A percentile compares a stretch with the other conserved stretches of the same genome.
Evolutionary conservation across 2,797 vertebrate species (phyloP).

Genomic region (Argentina silus): DNA sequence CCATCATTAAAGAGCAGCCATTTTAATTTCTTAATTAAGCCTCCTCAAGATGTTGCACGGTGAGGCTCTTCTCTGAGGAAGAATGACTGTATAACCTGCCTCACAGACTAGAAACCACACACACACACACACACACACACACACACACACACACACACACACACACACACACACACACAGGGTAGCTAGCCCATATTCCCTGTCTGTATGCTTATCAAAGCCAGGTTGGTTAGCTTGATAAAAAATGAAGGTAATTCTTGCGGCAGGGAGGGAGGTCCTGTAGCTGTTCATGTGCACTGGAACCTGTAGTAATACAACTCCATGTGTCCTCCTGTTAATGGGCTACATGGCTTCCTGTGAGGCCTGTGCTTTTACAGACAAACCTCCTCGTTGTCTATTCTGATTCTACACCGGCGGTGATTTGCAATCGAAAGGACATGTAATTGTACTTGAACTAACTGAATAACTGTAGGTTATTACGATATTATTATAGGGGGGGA

Average conservation of each 20-base stretch:
- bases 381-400: slow-evolving; percentile 72
- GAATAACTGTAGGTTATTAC: slow-evolving; percentile 75
- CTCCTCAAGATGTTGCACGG: too few relatives aligned
- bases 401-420: slow-evolving; percentile 66
- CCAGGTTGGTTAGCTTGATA: slow-evolving; percentile 76
- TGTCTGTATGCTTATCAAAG: slow-evolving; percentile 66
- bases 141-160: too few relatives aligned
- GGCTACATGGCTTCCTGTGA: slow-evolving; percentile 65
- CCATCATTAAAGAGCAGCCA: too few relatives aligned
- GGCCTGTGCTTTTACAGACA: slow-evolving; percentile 67
- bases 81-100: too few relatives aligned
- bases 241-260: slow-evolving; percentile 73
- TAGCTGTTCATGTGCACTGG: slow-evolving; percentile 77
- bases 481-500: too few relatives aligned
- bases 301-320: slow-evolving; percentile 74
- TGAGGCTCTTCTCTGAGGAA: too few relatives aligned
- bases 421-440: slow-evolving; percentile 81
- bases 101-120: too few relatives aligned
- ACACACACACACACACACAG: slow-evolving; percentile 28
- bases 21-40: too few relatives aligned
- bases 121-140: too few relatives aligned
- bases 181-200: slow-evolving; percentile 47
- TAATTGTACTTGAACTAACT: slow-evolving; percentile 79
- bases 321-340: slow-evolving; percentile 78
- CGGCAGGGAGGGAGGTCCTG: slow-evolving; percentile 74